phyloP scores from a whole-genome alignment of 2,797 vertebrate species.

The Heterohyrax brucei region DNA sequence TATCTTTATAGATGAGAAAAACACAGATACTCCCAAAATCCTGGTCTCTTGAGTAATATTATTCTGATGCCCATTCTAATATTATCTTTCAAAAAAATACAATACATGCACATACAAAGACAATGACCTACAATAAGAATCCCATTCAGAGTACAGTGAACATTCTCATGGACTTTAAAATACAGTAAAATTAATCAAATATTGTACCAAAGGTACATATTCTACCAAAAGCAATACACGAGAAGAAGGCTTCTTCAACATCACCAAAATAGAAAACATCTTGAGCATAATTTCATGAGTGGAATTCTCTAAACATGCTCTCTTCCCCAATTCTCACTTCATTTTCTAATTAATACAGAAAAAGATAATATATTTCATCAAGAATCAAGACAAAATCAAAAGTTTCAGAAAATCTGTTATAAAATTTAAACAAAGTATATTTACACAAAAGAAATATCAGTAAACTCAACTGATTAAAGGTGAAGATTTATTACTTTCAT shows the following conservation, averaged over 20 bases:
- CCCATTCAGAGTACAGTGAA: not conserved
- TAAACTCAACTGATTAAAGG: conserved; percentile 59
- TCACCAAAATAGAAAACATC: conserved; percentile 64
- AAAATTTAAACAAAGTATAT: conserved; percentile 48
- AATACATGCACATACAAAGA: not conserved
- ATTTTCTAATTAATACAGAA: conserved; percentile 46
- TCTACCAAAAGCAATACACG: not conserved
- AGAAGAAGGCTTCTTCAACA: not conserved
- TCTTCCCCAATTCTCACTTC: conserved; percentile 2
- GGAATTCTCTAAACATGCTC: conserved; percentile 33
- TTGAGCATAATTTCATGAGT: not conserved
- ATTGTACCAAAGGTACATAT: not conserved
- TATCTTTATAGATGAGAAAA: not conserved
- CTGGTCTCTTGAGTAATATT: not conserved
- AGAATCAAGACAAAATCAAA: conserved; percentile 50
- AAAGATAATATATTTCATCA: conserved; percentile 59
- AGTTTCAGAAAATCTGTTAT: conserved; percentile 41
- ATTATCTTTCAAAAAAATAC: conserved; percentile 63
- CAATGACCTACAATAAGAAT: conserved; percentile 36
- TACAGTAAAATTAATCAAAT: not conserved
- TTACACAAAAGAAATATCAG: conserved; percentile 40
- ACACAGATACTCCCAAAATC: conserved; percentile 33
- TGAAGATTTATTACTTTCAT: conserved; percentile 15
- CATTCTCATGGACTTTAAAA: not conserved
- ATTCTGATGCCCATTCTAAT: not conserved